Conservation (phyloP, 1,140 invertebrate genomes). For the Papilio xuthus region DNA sequence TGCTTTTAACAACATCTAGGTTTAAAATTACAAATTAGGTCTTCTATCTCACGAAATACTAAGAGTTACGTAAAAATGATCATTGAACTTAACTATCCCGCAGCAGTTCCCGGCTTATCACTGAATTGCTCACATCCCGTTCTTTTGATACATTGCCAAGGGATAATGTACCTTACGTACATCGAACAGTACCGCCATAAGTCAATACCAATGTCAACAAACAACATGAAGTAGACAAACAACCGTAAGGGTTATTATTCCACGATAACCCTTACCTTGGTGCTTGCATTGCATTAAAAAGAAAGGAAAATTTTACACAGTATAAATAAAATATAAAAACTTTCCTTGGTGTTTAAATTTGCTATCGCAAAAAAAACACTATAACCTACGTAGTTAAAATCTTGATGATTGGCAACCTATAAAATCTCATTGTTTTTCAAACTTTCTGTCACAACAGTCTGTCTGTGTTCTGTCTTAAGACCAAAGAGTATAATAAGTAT, state of each 20-base stretch:
- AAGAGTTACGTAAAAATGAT: constrained; percentile 11
- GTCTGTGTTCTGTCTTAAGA: no score
- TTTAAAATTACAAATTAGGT: not conserved
- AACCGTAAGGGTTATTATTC: constrained; percentile 11
- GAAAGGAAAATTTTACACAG: constrained; percentile 7
- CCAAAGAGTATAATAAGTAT: no score
- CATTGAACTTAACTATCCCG: constrained; percentile 5
- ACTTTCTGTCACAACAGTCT: no score
- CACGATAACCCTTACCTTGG: constrained; percentile 4
- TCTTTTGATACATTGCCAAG: not conserved
- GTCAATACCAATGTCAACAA: constrained; percentile 18
- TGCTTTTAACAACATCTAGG: no score
- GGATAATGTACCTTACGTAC: not conserved
- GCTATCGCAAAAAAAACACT: no score
- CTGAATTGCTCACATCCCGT: constrained; percentile 17
- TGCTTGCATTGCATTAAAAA: constrained; percentile 22
- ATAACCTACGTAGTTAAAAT: no score
- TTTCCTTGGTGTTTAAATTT: not conserved
- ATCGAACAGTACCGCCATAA: not conserved
- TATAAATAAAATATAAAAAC: not conserved
- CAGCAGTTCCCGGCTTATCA: constrained; percentile 1
- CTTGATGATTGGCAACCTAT: no score
- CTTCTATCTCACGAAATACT: not conserved
- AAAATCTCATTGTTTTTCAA: no score
- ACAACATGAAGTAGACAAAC: constrained; percentile 14